Percentiles rank a stretch among this genome's conserved stretches.
Evolutionary conservation across 2,113 vertebrate genomes (phyloP).

Genomic region (Numida meleagris): DNA sequence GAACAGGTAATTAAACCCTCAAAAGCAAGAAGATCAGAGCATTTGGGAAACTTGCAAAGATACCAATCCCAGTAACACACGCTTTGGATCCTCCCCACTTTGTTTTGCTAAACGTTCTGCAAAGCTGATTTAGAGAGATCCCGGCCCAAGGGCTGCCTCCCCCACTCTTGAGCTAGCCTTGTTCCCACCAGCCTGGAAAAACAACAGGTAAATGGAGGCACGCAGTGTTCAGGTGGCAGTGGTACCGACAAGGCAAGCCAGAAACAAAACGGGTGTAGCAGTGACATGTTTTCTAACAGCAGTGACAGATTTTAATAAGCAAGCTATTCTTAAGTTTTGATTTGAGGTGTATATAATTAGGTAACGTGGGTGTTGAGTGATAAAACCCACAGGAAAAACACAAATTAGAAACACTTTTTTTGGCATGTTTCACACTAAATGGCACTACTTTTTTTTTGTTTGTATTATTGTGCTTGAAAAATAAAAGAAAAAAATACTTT

Average conservation of each 20-base stretch:
- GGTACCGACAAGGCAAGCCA: not conserved
- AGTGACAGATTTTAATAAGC: constrained; percentile 52
- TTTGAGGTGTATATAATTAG: constrained; percentile 64
- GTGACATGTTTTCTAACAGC: constrained; percentile 55
- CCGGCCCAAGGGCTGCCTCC: not conserved
- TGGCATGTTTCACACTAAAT: not conserved
- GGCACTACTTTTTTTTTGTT: constrained; percentile 38
- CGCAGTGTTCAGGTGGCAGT: not conserved
- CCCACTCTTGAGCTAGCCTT: not conserved
- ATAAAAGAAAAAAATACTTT: not conserved
- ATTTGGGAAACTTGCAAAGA: not conserved
- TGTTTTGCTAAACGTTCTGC: not conserved
- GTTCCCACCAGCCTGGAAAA: not conserved
- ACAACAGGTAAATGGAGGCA: not conserved
- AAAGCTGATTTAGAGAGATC: not conserved
- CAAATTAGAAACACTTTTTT: constrained; percentile 22
- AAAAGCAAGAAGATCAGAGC: constrained; percentile 11
- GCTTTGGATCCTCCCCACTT: not conserved
- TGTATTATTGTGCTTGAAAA: not conserved
- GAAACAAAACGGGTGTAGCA: not conserved
- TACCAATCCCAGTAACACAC: not conserved
- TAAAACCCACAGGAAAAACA: constrained; percentile 59
- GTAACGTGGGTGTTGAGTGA: constrained; percentile 31
- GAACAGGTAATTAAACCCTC: constrained; percentile 61
- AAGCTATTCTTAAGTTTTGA: constrained; percentile 44